Evolutionary conservation across 2,113 vertebrate genomes (phyloP).

Genomic region (Lanius ludovicianus): DNA sequence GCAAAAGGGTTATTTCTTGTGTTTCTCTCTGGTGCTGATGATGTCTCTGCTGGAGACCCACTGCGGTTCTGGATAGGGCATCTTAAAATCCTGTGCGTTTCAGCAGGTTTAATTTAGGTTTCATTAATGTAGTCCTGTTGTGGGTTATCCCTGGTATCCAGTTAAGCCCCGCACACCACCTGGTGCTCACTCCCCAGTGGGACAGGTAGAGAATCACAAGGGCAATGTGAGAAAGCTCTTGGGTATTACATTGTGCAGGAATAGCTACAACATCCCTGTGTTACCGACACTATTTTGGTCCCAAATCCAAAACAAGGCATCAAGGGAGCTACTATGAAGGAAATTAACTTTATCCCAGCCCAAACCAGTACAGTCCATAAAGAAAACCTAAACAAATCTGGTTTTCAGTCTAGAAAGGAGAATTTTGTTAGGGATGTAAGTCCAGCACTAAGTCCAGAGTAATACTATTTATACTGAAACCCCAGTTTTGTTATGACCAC

Average conservation of each 20-base stretch:
- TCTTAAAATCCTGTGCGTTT: not conserved
- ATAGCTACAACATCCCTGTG: not conserved
- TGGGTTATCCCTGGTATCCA: not conserved
- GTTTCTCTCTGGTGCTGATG: not conserved
- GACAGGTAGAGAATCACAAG: not conserved
- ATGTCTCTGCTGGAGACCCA: not conserved
- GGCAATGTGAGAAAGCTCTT: not conserved
- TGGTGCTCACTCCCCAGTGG: not conserved
- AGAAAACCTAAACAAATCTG: not conserved
- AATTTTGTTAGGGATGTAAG: not conserved
- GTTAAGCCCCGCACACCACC: fast-evolving
- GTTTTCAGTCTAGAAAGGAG: not conserved
- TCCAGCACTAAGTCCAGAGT: not conserved
- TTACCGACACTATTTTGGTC: not conserved
- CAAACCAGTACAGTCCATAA: not conserved
- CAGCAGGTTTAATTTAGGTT: not conserved
- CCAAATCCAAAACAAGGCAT: not conserved
- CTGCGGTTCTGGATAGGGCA: not conserved
- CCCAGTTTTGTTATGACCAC: not conserved
- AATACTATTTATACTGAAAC: not conserved
- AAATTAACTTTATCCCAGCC: not conserved
- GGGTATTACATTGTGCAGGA: not conserved
- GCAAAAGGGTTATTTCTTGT: not conserved
- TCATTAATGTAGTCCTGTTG: not conserved
- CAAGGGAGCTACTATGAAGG: fast-evolving